Conservation (phyloP, 2,888 invertebrate genomes). For the Erannis defoliaria region DNA sequence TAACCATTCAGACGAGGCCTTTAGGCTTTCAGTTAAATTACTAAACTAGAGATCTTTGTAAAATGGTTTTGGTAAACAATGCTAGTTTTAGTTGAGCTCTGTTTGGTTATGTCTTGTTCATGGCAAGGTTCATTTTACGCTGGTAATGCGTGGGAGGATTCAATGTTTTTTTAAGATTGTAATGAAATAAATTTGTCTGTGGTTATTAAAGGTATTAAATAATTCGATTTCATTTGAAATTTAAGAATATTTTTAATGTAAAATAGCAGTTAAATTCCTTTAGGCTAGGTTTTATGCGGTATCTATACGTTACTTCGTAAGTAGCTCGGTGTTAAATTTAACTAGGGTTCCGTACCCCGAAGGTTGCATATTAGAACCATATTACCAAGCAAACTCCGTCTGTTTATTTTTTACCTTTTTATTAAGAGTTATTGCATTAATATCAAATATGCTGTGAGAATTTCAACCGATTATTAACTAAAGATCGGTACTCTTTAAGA, state of each 20-base stretch:
- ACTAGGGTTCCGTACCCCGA: too few relatives aligned
- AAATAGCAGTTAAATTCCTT: background rate
- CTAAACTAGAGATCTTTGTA: background rate
- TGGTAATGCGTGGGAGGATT: constrained; percentile 20
- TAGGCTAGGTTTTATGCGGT: too few relatives aligned
- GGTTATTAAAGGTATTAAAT: background rate
- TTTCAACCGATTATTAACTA: too few relatives aligned
- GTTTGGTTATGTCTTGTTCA: background rate
- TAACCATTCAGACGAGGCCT: constrained; percentile 4
- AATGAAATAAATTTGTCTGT: background rate
- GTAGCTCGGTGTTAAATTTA: too few relatives aligned
- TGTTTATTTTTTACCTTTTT: too few relatives aligned
- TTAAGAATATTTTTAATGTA: background rate
- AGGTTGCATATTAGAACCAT: too few relatives aligned
- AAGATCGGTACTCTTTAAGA: too few relatives aligned
- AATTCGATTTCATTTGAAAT: background rate
- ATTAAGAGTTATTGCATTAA: too few relatives aligned
- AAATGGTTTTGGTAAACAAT: background rate
- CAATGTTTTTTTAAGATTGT: constrained; percentile 11
- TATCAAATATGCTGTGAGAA: too few relatives aligned
- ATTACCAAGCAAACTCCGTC: too few relatives aligned
- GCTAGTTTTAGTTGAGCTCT: constrained; percentile 7
- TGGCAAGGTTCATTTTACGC: background rate
- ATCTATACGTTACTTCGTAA: too few relatives aligned
- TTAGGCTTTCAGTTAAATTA: background rate